These are phyloP conservation scores for Petrocephalus schoutedeni DNA, from an alignment of 2,797 vertebrate genomes.

Conservation along the genomic window DNA sequence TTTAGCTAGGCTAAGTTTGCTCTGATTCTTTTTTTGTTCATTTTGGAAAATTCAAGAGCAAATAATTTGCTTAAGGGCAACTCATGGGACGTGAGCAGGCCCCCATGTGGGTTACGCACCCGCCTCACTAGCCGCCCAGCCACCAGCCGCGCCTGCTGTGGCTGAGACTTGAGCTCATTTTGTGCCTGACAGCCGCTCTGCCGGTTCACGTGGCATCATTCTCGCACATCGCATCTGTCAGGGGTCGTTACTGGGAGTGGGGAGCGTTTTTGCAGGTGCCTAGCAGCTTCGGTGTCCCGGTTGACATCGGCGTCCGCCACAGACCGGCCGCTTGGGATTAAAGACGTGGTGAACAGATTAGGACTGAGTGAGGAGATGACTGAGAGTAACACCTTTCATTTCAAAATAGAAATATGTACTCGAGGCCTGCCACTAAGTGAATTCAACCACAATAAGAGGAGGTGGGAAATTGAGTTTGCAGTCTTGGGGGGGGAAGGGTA, in stretches of 20 bases:
- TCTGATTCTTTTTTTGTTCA: background rate
- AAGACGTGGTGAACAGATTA: background rate
- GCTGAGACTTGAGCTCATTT: background rate
- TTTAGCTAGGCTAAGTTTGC: background rate
- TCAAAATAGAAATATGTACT: background rate
- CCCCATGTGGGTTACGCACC: background rate
- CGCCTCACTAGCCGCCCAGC: background rate
- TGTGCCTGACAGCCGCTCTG: background rate
- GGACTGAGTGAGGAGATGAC: background rate
- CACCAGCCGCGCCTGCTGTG: background rate
- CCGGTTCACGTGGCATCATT: background rate
- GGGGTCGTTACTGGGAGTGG: background rate
- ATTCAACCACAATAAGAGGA: background rate
- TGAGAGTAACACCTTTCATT: slow-evolving; percentile 8
- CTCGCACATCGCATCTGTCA: background rate
- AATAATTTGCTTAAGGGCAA: background rate
- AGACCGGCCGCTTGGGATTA: background rate
- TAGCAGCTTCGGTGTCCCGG: background rate
- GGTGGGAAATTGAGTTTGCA: background rate
- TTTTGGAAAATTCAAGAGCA: background rate
- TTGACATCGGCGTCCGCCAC: background rate
- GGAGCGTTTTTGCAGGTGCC: background rate
- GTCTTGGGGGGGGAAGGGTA: background rate
- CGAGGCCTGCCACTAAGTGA: background rate
- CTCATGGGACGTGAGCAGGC: background rate